A percentile compares a stretch with the other conserved stretches of the same genome.
These are phyloP conservation scores for Aurelia aurita DNA, from an alignment of 30 jellyfish, hydroid and myxozoan genomes.

Conservation along the genomic window DNA sequence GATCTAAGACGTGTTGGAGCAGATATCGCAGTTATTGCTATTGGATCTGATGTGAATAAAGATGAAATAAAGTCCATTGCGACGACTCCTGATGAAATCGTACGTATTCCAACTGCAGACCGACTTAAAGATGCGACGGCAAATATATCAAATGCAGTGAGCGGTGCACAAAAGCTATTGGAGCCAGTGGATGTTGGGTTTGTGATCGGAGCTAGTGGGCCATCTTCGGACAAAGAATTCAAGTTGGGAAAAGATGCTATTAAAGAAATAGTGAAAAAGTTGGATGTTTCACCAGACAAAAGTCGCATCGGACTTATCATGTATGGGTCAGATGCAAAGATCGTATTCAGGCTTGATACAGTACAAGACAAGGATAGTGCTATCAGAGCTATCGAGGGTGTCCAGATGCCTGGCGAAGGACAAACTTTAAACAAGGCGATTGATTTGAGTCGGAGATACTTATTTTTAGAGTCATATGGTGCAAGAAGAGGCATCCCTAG, in stretches of 20 bases:
- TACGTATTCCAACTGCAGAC: slow-evolving; percentile 3
- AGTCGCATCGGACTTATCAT: slow-evolving; percentile 34
- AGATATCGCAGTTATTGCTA: slow-evolving; percentile 37
- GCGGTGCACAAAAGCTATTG: neutral
- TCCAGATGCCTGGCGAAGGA: slow-evolving; percentile 12
- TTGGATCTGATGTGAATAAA: slow-evolving; percentile 34
- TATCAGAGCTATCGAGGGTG: neutral
- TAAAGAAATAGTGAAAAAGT: slow-evolving; percentile 13
- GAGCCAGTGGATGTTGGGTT: slow-evolving; percentile 51
- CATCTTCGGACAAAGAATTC: slow-evolving; percentile 36
- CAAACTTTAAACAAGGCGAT: slow-evolving; percentile 28
- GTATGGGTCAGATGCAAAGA: slow-evolving; percentile 32
- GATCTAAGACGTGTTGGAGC: slow-evolving; percentile 14
- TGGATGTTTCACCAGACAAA: slow-evolving; percentile 18
- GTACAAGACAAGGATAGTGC: neutral
- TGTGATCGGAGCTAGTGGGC: slow-evolving; percentile 62
- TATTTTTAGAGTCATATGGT: slow-evolving; percentile 48
- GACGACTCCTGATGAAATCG: slow-evolving; percentile 9
- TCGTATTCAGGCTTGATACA: slow-evolving; percentile 14
- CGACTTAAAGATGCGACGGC: slow-evolving; percentile 5
- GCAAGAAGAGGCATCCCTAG: slow-evolving; percentile 64
- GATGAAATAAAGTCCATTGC: slow-evolving; percentile 20
- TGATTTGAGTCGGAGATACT: slow-evolving; percentile 55
- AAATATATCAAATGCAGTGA: neutral
- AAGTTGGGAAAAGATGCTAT: slow-evolving; percentile 27